phyloP scores from a whole-genome alignment of 2,113 vertebrate genomes.

The Lophotis ruficrista region DNA sequence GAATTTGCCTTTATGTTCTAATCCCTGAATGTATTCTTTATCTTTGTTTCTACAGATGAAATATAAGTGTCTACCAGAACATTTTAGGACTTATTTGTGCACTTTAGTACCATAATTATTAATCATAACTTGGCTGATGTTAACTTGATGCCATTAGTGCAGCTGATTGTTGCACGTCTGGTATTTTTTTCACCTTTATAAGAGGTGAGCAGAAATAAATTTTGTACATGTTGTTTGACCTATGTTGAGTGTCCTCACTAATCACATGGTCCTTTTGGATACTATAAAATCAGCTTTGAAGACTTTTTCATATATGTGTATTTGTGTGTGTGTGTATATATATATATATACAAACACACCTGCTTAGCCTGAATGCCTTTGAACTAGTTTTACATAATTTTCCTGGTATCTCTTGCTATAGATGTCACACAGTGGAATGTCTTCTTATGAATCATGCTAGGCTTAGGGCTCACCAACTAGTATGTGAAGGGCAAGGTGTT shows the following conservation, averaged over 20 bases:
- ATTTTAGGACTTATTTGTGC: slow-evolving; percentile 26
- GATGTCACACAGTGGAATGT: neutral
- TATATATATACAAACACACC: neutral
- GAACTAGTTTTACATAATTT: neutral
- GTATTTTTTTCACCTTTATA: slow-evolving; percentile 22
- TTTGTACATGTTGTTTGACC: neutral
- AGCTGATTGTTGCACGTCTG: slow-evolving; percentile 12
- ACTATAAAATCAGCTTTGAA: neutral
- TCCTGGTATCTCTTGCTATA: neutral
- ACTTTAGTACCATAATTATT: slow-evolving; percentile 28
- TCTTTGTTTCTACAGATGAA: slow-evolving; percentile 48
- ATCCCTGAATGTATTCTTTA: neutral
- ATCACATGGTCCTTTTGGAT: neutral
- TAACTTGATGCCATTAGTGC: slow-evolving; percentile 24
- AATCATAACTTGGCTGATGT: slow-evolving; percentile 16
- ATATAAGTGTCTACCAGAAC: slow-evolving; percentile 25
- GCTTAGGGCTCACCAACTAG: neutral
- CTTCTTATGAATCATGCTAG: neutral
- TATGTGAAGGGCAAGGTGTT: neutral
- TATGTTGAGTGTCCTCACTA: neutral
- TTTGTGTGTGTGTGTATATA: neutral
- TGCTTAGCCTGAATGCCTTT: neutral
- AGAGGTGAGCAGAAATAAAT: slow-evolving; percentile 27
- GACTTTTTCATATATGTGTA: neutral
- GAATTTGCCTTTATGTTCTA: slow-evolving; percentile 2